Percentiles rank a stretch among this genome's conserved stretches.
These are phyloP conservation scores for Eupithecia exiguata DNA, from an alignment of 2,888 invertebrate species.

Conservation along the genomic window DNA sequence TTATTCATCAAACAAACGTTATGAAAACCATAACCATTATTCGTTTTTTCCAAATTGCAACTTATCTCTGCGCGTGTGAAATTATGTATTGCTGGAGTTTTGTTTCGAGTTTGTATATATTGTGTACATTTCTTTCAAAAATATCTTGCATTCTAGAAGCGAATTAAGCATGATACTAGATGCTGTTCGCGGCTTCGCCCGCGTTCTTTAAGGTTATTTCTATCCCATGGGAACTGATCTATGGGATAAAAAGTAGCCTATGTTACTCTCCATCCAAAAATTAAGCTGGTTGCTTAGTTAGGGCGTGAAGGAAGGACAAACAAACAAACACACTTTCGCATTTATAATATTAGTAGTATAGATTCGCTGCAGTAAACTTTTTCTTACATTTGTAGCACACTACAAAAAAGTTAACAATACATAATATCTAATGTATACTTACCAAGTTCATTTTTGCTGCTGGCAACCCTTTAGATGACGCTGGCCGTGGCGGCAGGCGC, in stretches of 20 bases:
- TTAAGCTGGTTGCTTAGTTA: too few relatives aligned
- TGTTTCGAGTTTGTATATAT: not conserved
- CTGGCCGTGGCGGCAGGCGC: not conserved
- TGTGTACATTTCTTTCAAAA: not conserved
- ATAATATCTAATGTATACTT: too few relatives aligned
- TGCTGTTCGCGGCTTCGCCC: too few relatives aligned
- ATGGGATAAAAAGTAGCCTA: too few relatives aligned
- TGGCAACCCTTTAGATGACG: slow-evolving; percentile 3
- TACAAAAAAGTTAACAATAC: not conserved
- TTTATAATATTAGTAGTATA: too few relatives aligned
- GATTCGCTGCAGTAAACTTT: not conserved
- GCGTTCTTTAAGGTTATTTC: too few relatives aligned
- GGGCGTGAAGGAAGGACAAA: too few relatives aligned
- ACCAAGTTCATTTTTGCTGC: not conserved
- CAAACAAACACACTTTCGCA: too few relatives aligned
- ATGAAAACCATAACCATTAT: not conserved
- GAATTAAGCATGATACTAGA: too few relatives aligned
- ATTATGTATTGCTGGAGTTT: not conserved
- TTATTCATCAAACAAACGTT: not conserved
- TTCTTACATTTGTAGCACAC: not conserved
- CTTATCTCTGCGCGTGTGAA: not conserved
- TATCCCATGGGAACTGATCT: too few relatives aligned
- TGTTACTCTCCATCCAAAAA: too few relatives aligned
- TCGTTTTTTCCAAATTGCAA: not conserved
- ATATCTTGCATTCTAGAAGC: too few relatives aligned